Evolutionary conservation across 2,113 vertebrate genomes (phyloP), one percentile per base, ranked within the genome.

Genomic region (Atractosteus spatula): DNA sequence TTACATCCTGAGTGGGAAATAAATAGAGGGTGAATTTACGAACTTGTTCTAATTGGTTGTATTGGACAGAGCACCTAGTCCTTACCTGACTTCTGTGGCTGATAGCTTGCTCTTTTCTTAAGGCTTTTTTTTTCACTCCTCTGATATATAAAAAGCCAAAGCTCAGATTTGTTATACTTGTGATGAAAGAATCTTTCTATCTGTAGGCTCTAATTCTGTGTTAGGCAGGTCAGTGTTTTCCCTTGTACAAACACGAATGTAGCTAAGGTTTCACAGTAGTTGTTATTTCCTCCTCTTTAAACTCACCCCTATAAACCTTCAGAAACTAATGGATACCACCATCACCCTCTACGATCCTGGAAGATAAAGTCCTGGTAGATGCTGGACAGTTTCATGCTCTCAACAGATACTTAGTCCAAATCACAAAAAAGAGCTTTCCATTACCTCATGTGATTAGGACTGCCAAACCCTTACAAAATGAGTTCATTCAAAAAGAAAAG

Each of bases 201-300:
- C 12, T 42, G 56, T 14, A 12, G 16, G 8, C 29, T 65, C 62
- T 65, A 17, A 84, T 80, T 75, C 76, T 74, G 63, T 74, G 63
- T 75, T 68, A 29, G 16, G 62, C 55, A 79, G 72, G 7, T 14
- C 64, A 82, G 29, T 78, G 71, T 74, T 70, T 62, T 68, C 8
- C 8, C 44, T 41, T 43, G n/a, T 29, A 29, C 29, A 70, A 76
- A 69, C 71, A 75, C 64, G 77, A 70, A 72, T 80, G 73, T 75
- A 73, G 70, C 75, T 76, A 43, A 51, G 45, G 62, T 71, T 51
- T 41, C 59, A 64, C 8, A 29, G 29, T 67, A 51, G 62, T 55
- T 62, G 55, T 51, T 64, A 41, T 55, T 45, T 72, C 62, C 54
- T 43, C 41, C 43, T 57, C 41, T 47, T 68, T 55, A 73, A 66